Evolutionary conservation across 2,797 vertebrate species (phyloP).

Genomic region (Vespertilio murinus): DNA sequence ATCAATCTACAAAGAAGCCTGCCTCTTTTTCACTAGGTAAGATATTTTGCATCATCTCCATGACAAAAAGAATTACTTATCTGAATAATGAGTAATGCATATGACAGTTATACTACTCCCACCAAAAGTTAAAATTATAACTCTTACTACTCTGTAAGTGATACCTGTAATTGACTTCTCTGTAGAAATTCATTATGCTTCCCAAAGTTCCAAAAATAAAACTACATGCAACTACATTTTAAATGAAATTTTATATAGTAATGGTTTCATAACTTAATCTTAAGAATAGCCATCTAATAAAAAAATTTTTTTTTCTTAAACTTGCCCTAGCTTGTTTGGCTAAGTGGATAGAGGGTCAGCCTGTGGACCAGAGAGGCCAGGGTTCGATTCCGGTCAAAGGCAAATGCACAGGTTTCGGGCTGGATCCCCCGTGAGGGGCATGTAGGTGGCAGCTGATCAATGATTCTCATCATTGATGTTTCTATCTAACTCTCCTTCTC

Average conservation of each 20-base stretch:
- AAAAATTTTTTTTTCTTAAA: neutral
- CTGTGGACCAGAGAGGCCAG: no score
- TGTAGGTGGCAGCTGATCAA: no score
- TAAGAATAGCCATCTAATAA: neutral
- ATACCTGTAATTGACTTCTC: constrained; percentile 23
- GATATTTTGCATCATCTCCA: neutral
- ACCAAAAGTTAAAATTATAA: constrained; percentile 61
- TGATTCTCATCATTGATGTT: no score
- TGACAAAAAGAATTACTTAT: constrained; percentile 61
- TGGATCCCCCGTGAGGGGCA: no score
- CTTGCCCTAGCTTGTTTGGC: no score
- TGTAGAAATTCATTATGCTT: neutral
- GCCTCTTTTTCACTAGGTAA: neutral
- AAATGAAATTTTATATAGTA: neutral
- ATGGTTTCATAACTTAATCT: neutral
- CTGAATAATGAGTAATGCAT: constrained; percentile 21
- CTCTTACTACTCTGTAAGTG: constrained; percentile 28
- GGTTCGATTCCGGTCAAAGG: no score
- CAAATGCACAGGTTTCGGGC: no score
- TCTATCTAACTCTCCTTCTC: no score
- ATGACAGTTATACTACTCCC: constrained; percentile 64
- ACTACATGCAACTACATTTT: neutral
- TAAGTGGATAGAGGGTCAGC: no score
- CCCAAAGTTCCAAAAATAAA: constrained; percentile 45
- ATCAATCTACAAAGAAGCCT: neutral